These are phyloP conservation scores for Ditylenchus weischeri DNA, from an alignment of 2,888 invertebrate species.

Conservation along the genomic window DNA sequence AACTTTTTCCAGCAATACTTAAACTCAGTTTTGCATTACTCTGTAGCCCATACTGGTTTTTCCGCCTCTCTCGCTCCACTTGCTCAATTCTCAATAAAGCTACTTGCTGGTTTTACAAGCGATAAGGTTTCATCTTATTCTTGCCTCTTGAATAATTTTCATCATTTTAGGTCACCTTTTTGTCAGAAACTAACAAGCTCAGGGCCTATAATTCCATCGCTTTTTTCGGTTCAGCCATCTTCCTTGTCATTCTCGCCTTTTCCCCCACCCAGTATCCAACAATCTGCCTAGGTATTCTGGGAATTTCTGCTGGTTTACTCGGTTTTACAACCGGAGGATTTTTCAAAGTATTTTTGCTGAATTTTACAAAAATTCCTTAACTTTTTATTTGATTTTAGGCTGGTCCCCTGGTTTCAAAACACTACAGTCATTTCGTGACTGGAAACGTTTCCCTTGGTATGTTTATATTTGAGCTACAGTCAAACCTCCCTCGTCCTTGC, in stretches of 20 bases:
- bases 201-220: slow-evolving; percentile 56
- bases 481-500: too few relatives aligned
- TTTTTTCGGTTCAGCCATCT: slow-evolving; percentile 46
- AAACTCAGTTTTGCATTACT: slow-evolving; percentile 50
- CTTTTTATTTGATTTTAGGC: slow-evolving; percentile 23
- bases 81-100: slow-evolving; percentile 51
- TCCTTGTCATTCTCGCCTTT: slow-evolving; percentile 48
- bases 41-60: slow-evolving; percentile 51
- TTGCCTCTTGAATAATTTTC: not conserved
- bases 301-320: slow-evolving; percentile 36
- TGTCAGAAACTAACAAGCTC: slow-evolving; percentile 54
- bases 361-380: too few relatives aligned
- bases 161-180: slow-evolving; percentile 32
- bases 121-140: slow-evolving; percentile 34
- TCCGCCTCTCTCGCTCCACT: slow-evolving; percentile 55
- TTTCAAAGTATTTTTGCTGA: slow-evolving; percentile 36
- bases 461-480: too few relatives aligned
- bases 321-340: slow-evolving; percentile 53
- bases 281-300: slow-evolving; percentile 33
- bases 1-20: slow-evolving; percentile 26
- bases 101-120: slow-evolving; percentile 44
- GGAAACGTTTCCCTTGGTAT: slow-evolving; percentile 55
- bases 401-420: slow-evolving; percentile 51
- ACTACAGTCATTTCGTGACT: slow-evolving; percentile 56
- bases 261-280: slow-evolving; percentile 33